Conservation (phyloP, 2,888 invertebrate species). For the Harmothoe impar region DNA sequence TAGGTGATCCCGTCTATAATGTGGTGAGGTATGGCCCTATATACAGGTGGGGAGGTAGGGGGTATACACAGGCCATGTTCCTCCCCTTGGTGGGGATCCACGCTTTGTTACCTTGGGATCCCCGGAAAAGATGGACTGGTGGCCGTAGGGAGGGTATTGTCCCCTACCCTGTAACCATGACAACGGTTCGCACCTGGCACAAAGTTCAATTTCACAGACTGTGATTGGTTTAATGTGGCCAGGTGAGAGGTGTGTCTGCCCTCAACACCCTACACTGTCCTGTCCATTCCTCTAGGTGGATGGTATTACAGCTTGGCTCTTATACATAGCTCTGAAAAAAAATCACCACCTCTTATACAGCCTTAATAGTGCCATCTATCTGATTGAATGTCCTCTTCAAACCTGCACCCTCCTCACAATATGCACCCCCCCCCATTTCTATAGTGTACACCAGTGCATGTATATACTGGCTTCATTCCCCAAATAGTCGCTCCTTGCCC, state of each 20-base stretch:
- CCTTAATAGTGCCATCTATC: too few relatives aligned
- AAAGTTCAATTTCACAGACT: slow-evolving; percentile 31
- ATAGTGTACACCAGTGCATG: too few relatives aligned
- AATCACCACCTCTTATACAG: too few relatives aligned
- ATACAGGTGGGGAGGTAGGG: neutral
- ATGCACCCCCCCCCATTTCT: too few relatives aligned
- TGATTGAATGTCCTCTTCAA: too few relatives aligned
- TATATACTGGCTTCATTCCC: too few relatives aligned
- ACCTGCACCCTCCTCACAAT: too few relatives aligned
- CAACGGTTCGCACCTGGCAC: slow-evolving; percentile 13
- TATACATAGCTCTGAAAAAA: neutral
- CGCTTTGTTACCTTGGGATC: neutral
- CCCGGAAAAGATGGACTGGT: neutral
- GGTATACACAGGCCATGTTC: neutral
- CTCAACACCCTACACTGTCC: neutral
- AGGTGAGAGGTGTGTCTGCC: slow-evolving; percentile 4
- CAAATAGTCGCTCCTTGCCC: too few relatives aligned
- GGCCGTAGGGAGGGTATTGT: neutral
- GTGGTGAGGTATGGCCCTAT: too few relatives aligned
- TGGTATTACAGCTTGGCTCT: neutral
- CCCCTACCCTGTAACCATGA: neutral
- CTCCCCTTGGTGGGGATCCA: neutral
- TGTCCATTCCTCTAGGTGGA: neutral
- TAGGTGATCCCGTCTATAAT: too few relatives aligned
- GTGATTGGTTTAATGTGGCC: slow-evolving; percentile 16